These are phyloP conservation scores for Plectropomus leopardus DNA, from an alignment of 2,113 vertebrate genomes.

Conservation along the genomic window DNA sequence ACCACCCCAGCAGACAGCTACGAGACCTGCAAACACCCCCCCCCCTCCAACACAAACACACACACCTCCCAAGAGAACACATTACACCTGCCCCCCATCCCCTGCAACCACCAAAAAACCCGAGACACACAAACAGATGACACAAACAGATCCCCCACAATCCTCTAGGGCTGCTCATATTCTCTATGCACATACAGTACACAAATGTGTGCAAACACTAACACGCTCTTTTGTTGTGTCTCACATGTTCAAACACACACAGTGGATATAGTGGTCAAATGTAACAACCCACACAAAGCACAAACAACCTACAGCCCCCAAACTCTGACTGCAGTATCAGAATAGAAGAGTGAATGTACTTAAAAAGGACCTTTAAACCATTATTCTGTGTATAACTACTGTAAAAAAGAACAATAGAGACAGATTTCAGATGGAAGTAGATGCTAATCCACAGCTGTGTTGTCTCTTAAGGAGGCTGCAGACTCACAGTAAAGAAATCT, in stretches of 20 bases:
- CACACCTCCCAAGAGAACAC: conserved; percentile 67
- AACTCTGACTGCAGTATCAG: background rate
- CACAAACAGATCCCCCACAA: conserved; percentile 41
- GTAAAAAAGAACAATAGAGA: background rate
- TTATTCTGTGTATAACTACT: background rate
- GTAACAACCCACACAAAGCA: conserved; percentile 25
- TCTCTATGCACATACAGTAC: conserved; percentile 42
- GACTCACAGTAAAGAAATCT: background rate
- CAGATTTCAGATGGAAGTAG: background rate
- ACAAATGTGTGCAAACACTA: conserved; percentile 44
- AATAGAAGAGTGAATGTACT: background rate
- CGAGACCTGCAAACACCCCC: conserved; percentile 70
- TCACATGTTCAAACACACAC: conserved; percentile 54
- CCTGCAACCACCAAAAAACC: conserved; percentile 47
- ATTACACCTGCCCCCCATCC: conserved; percentile 44
- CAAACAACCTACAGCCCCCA: conserved; percentile 26
- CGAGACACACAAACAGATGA: conserved; percentile 54
- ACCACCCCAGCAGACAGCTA: conserved; percentile 77
- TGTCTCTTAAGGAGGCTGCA: background rate
- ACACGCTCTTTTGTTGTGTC: conserved; percentile 33
- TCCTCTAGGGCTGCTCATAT: background rate
- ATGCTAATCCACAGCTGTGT: conserved; percentile 37
- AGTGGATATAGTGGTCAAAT: conserved; percentile 26
- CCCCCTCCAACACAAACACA: conserved; percentile 54
- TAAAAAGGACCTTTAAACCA: conserved; percentile 9